Base-by-base conservation (phyloP, 2,113 vertebrate genomes). In the Centropristis striata region DNA sequence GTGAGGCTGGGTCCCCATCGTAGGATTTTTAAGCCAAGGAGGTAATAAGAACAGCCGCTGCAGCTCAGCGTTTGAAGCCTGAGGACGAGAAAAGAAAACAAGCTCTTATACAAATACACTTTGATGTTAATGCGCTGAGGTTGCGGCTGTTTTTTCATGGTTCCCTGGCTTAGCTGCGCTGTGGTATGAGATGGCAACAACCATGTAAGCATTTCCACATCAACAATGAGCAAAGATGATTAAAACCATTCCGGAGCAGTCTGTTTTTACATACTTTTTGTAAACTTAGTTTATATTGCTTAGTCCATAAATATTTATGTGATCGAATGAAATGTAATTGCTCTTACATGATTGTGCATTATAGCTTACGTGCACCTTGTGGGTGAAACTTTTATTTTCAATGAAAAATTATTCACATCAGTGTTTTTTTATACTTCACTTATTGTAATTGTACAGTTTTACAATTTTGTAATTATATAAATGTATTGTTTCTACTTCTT, bases 321-420 rank as follows among this genome's bases (percentile, higher is more conserved):
- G 51, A 84, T 76, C 41, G 41, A 84, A 83, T 86, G 46, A 86
- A 85, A 88, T 91, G 79, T 85, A 81, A 90, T 68, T 91, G 69
- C 84, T 86, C 59, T 86, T 87, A 83, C 86, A 81, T 87, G 57
- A 80, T 88, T 74, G 76, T 92, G 83, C 82, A 70, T 91, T 81
- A 74, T 74, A 61, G 71, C 73, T 85, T 90, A 84, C 71, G 68
- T 93, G 86, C 94, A 95, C 94, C 95, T 94, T 90, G 92, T 94
- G 92, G 95, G 93, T 96, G 94, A 85, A 85, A 88, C 83, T 94
- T 92, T 94, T 93, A 95, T 96, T 97, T 97, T 97, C 96, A 90
- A 13, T 96, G 97, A 96, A 97, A 97, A 96, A 91, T 83, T 47
- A 91, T 90, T 85, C 32, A 84, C 74, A 80, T 89, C 64, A 94